These are phyloP conservation scores for Tetragonula carbonaria DNA, from an alignment of 2,888 invertebrate species.

Conservation along the genomic window DNA sequence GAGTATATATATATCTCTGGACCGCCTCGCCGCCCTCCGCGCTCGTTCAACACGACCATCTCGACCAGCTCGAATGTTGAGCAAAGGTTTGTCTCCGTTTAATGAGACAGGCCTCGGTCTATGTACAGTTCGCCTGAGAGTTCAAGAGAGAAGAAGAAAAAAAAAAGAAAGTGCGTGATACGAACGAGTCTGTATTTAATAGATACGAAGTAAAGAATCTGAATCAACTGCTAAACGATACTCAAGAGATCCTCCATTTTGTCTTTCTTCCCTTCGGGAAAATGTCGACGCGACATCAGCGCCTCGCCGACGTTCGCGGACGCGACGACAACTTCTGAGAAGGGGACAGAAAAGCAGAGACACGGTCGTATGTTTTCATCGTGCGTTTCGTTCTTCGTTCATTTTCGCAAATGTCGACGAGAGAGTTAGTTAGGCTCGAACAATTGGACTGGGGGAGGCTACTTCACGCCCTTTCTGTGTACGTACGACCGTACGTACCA, in stretches of 20 bases:
- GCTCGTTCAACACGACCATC: constrained; percentile 50
- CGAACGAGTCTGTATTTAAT: no score
- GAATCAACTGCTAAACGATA: no score
- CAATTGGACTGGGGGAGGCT: constrained; percentile 35
- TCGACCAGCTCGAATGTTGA: constrained; percentile 56
- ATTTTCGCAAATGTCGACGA: constrained; percentile 22
- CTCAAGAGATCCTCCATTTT: no score
- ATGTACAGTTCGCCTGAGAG: constrained; percentile 14
- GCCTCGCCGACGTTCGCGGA: no score
- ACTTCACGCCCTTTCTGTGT: constrained; percentile 14
- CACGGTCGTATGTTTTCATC: constrained; percentile 39
- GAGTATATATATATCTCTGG: constrained; percentile 44
- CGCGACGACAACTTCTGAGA: no score
- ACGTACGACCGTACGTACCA: constrained; percentile 13
- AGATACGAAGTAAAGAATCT: no score
- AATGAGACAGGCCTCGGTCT: constrained; percentile 46
- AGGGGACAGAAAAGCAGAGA: neutral
- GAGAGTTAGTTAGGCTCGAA: constrained; percentile 20
- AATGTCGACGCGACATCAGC: no score
- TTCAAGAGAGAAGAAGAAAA: constrained; percentile 3
- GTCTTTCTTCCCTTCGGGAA: no score
- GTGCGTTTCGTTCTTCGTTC: constrained; percentile 14
- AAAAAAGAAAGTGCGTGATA: no score
- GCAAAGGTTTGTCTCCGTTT: constrained; percentile 67
- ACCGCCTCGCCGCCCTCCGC: neutral